Percentiles rank a stretch among this genome's conserved stretches.
Conservation (phyloP, 2,888 invertebrate genomes). For the Standfussiana lucernea region DNA sequence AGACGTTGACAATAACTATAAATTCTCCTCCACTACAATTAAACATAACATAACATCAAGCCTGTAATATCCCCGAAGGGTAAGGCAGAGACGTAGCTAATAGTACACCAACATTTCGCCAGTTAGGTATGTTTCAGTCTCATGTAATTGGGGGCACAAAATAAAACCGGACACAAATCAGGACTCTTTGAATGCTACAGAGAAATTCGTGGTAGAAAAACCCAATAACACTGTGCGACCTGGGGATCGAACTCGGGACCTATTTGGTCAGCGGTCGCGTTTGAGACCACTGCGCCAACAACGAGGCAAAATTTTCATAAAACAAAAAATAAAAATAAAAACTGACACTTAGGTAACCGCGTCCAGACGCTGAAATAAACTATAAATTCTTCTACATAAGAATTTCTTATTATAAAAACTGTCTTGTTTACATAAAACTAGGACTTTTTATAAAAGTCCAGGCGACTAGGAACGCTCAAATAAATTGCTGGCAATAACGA, state of each 20-base stretch:
- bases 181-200: not conserved
- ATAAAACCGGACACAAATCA: not conserved
- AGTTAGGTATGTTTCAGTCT: not conserved
- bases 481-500: slow-evolving; percentile 11
- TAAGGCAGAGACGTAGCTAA: not conserved
- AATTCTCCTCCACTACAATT: not conserved
- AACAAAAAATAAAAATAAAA: not conserved
- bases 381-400: slow-evolving; percentile 1
- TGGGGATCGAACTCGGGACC: not conserved
- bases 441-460: slow-evolving; percentile 10
- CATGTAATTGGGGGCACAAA: not conserved
- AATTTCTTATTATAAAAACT: slow-evolving; percentile 32
- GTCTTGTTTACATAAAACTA: slow-evolving; percentile 30
- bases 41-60: not conserved
- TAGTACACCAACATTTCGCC: not conserved
- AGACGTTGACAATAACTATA: not conserved
- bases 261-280: not conserved
- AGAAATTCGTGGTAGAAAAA: not conserved
- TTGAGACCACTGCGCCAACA: not conserved
- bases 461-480: slow-evolving; percentile 8
- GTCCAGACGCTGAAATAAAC: not conserved
- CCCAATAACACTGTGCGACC: not conserved
- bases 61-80: not conserved
- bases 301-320: not conserved
- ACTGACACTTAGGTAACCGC: not conserved